phyloP scores from a whole-genome alignment of 2,113 vertebrate species.

The Xenopus tropicalis region UCB_Xtro_10.0 CM004443.2:124592501-124593000 shows the following conservation, averaged over 20 bases:
- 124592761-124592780: conserved; percentile 39
- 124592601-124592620: conserved; percentile 41
- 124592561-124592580: conserved; percentile 29
- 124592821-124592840: conserved; percentile 32
- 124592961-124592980: not conserved
- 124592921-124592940: not conserved
- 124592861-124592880: conserved; percentile 1
- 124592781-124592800: conserved; percentile 35
- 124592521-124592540: conserved; percentile 16
- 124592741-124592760: conserved; percentile 42
- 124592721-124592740: conserved; percentile 44
- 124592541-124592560: conserved; percentile 30
- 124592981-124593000: too few relatives aligned
- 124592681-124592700: conserved; percentile 37
- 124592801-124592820: not conserved
- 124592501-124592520: conserved; percentile 34
- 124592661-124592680: conserved; percentile 43
- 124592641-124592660: conserved; percentile 41
- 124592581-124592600: conserved; percentile 19
- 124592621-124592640: conserved; percentile 34
- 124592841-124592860: conserved; percentile 16
- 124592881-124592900: not conserved
- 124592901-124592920: too few relatives aligned
- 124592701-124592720: conserved; percentile 43
- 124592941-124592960: not conserved